Evolutionary conservation across 2,888 invertebrate genomes (phyloP), one percentile per base, ranked within the genome.

Genomic region (Pseudococcus jackbeardsleyi): DNA sequence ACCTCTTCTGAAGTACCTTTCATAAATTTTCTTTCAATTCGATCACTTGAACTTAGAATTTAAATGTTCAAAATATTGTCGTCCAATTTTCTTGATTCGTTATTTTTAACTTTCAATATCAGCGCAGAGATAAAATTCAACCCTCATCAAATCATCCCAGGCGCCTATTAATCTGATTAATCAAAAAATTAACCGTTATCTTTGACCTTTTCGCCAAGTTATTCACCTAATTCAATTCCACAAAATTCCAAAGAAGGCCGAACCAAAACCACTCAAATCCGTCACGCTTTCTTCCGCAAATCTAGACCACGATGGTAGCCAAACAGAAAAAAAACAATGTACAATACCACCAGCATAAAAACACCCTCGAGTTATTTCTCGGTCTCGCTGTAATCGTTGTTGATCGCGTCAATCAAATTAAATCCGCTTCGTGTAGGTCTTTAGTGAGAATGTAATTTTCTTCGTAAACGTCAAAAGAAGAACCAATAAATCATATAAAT

Each of bases 401-500:
- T 82, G 46, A 82, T 82, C 79, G 79, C 79, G 79, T 82, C 79
- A 82, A 82, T 82, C 79, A 82, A 82, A 82, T 82, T 46, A 82
- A 82, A 46, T 82, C 79, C 46, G 46, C 79, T 82, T 46, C 79
- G 46, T 72, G 72, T 82, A 82, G 79, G 79, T 82, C 79, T 82
- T 82, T 46, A 46, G 46, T 46, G 19, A 33, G 79, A 82, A 82
- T 46, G 46, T 82, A 46, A 82, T 82, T 82, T 82, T 82, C 46
- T 17, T 22, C 9, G 79, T 82, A 82, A 82, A 82, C 79, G 79
- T 46, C 79, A 82, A 72, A 82, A 82, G 79, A 46, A 15, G 42
- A 82, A 82, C 46, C 79, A 82, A 82, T 82, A 82, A 82, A 82
- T 82, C 79, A 82, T 82, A 46, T 82, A 82, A 82, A 82, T 82